Base-by-base conservation (phyloP, 2,113 vertebrate genomes). In the Electrona antarctica region DNA sequence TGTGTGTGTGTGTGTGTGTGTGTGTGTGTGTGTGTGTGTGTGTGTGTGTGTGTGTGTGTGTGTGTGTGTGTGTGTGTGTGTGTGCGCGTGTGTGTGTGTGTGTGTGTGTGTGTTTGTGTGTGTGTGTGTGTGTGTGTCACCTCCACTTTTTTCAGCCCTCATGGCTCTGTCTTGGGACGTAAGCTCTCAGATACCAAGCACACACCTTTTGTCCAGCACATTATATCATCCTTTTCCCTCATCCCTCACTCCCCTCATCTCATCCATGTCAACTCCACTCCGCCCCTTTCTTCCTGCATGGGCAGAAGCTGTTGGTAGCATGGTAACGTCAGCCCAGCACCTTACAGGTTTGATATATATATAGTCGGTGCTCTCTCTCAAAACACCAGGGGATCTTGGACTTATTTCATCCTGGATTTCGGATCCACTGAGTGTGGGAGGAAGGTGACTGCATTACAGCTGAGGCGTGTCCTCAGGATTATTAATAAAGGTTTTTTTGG, bases 81-180 rank as follows among this genome's bases (percentile, higher is more conserved):
- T n/a, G n/a, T n/a, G n/a, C n/a, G n/a, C n/a, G n/a, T n/a, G n/a
- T 6, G 33, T 41, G 33, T 41, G 3, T 4, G 33, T 41, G 33
- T 41, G 33, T 41, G 33, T 41, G 33, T 41, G 77, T n/a, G n/a
- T n/a, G n/a, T n/a, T n/a, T n/a, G n/a, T n/a, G n/a, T n/a, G n/a
- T n/a, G n/a, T n/a, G n/a, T n/a, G n/a, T n/a, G n/a, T 76, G 60
- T 73, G 64, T 48, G 79, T 52, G 69, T 49, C 69, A 66, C 64
- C 15, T 70, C 61, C 28, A 15, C 72, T 62, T 74, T 29, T 29
- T 79, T 54, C 12, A 67, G 33, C 46, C 57, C 2, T 65, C 6
- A 63, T 33, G 48, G 45, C 10, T 45, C 65, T 69, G 59, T 60
- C 41, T 67, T 62, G 15, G 9, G 28, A 64, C 33, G 28, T 21